phyloP scores from a whole-genome alignment of 1,140 invertebrate genomes.

The Trichoplusia ni region DNA sequence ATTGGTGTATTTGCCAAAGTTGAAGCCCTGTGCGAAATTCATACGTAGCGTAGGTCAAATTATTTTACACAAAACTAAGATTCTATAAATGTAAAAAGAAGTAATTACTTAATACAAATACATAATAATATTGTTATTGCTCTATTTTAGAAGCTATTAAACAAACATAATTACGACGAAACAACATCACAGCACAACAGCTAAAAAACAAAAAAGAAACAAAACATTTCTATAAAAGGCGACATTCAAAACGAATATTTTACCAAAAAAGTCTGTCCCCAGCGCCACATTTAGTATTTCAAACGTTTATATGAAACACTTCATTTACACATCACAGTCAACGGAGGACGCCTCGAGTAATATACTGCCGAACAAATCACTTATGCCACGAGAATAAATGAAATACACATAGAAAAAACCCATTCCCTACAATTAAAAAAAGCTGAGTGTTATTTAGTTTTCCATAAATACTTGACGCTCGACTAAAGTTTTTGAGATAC shows the following conservation, averaged over 20 bases:
- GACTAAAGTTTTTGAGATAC: conserved; percentile 66
- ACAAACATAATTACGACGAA: too few relatives aligned
- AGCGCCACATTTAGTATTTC: conserved; percentile 24
- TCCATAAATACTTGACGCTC: conserved; percentile 73
- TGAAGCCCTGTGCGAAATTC: too few relatives aligned
- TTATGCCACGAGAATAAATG: conserved; percentile 67
- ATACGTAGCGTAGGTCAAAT: too few relatives aligned
- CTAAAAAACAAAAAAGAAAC: not conserved
- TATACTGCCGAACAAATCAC: conserved; percentile 65
- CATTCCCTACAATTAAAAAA: conserved; percentile 75
- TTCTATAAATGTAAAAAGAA: too few relatives aligned
- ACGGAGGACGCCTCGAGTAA: conserved; percentile 39
- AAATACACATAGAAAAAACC: conserved; percentile 60
- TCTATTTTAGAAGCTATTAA: too few relatives aligned
- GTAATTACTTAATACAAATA: too few relatives aligned
- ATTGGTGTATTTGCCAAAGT: too few relatives aligned
- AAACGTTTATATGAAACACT: conserved; percentile 47
- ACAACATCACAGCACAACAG: too few relatives aligned
- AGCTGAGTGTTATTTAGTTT: conserved; percentile 69
- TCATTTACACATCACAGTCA: conserved; percentile 50
- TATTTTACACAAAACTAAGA: too few relatives aligned
- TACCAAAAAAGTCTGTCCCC: conserved; percentile 31
- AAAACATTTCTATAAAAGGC: not conserved
- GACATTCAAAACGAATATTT: conserved; percentile 10
- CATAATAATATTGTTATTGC: too few relatives aligned